These are phyloP conservation scores for Azorinus chamasolen DNA, from an alignment of 2,888 invertebrate species.

Conservation along the genomic window DNA sequence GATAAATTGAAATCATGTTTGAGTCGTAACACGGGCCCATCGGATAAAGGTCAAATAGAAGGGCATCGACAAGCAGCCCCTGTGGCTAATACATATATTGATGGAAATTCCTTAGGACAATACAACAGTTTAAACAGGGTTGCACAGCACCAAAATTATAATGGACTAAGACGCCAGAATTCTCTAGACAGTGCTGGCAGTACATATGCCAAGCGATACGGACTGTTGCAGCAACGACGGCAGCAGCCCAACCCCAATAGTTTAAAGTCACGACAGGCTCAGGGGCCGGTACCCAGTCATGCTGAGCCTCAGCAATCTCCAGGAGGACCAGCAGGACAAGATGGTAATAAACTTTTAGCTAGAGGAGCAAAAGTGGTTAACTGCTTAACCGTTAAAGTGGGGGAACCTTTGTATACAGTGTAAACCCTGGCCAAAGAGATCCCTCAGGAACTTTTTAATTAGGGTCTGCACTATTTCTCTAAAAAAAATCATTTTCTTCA, in stretches of 20 bases:
- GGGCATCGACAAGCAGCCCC: conserved; percentile 69
- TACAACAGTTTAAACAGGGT: conserved; percentile 62
- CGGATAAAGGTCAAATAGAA: conserved; percentile 43
- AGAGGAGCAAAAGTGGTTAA: no score
- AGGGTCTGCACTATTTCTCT: no score
- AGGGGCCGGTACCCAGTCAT: conserved; percentile 69
- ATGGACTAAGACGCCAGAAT: conserved; percentile 46
- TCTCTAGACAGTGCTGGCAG: conserved; percentile 56
- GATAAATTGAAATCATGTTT: conserved; percentile 84
- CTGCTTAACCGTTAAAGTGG: no score
- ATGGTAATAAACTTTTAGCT: no score
- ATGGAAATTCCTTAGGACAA: conserved; percentile 77
- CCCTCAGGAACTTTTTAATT: no score
- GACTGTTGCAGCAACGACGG: conserved; percentile 73
- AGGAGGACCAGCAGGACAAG: conserved; percentile 15
- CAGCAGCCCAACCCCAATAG: conserved; percentile 71
- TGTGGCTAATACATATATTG: conserved; percentile 80
- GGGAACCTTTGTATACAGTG: no score
- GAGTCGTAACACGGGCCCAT: conserved; percentile 53
- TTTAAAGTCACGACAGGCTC: conserved; percentile 54
- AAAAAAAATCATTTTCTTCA: no score
- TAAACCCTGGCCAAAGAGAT: no score
- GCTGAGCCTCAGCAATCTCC: conserved; percentile 53
- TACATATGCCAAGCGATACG: conserved; percentile 66
- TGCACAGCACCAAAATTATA: conserved; percentile 36